Base-by-base conservation (phyloP, 2,113 vertebrate genomes). In the Oreochromis niloticus region DNA sequence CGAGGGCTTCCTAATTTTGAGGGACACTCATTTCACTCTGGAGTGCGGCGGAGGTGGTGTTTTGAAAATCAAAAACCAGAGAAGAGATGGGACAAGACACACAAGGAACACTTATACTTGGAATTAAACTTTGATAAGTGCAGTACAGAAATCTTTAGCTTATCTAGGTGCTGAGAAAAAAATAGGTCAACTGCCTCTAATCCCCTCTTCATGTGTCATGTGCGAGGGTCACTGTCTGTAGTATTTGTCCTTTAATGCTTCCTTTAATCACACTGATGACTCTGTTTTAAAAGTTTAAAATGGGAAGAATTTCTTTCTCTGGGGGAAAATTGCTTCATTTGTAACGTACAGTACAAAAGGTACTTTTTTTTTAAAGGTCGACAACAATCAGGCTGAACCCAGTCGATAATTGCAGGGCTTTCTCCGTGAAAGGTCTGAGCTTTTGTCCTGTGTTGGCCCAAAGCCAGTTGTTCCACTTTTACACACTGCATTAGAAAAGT, bases 391-490 rank as follows among this genome's bases (percentile, higher is more conserved):
- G 90, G 90, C 75, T n/a, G 52, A 90, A 89, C 39, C 83, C 80
- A 82, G 85, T 41, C 78, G 10, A 83, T 95, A 95, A 95, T 94
- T 95, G 79, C 83, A 12, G 71, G 66, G 75, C 92, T 86, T 93
- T 80, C 30, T 84, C n/a, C 27, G 24, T 59, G 68, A 56, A 22
- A 79, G 71, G 57, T 82, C 85, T 82, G 85, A 85, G 81, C 89
- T 90, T 87, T 94, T 92, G 88, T 91, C 85, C 80, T 57, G 36
- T 41, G 41, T 27, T 89, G 89, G 90, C 92, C 71, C 48, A 30
- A 17, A 55, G 91, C 93, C 90, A 94, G 78, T 85, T 93, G 93
- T 63, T 95, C 92, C 80, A 94, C 87, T 89, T 94, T 91, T 85
- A 84, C 85, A 85, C 90, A 88, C 78, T 78, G 82, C 87, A 83